Conservation (phyloP, 2,113 vertebrate species). For the Myrmecobius fasciatus region DNA sequence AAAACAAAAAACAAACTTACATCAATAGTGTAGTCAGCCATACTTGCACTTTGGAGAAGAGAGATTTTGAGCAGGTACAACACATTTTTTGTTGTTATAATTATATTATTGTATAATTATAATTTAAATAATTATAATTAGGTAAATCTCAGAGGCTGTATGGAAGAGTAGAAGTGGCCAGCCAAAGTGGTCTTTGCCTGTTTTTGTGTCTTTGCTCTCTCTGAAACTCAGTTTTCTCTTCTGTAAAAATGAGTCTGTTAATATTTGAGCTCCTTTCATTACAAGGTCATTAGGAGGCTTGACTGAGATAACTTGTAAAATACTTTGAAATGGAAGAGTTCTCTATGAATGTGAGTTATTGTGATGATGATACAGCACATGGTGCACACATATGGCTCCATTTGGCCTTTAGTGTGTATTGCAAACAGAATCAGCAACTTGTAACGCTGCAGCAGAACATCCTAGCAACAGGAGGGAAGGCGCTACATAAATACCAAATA, state of each 20-base stretch:
- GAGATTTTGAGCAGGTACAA: not conserved
- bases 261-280: not conserved
- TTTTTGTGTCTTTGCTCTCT: not conserved
- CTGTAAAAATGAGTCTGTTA: conserved; percentile 19
- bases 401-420: conserved; percentile 11
- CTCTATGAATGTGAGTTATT: conserved; percentile 18
- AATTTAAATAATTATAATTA: no score
- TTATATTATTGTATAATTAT: no score
- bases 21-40: not conserved
- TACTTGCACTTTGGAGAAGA: not conserved
- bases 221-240: not conserved
- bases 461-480: conserved; percentile 47
- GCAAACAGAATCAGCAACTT: conserved; percentile 58
- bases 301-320: not conserved
- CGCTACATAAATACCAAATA: conserved; percentile 47
- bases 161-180: not conserved
- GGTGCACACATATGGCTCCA: not conserved
- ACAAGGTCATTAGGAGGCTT: not conserved
- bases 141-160: not conserved
- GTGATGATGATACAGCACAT: not conserved
- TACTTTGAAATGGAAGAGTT: not conserved
- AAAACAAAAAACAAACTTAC: not conserved
- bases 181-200: not conserved
- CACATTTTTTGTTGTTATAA: no score
- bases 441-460: conserved; percentile 29